Evolutionary conservation across 2,888 invertebrate species (phyloP).

Genomic region (Agriopis marginaria): DNA sequence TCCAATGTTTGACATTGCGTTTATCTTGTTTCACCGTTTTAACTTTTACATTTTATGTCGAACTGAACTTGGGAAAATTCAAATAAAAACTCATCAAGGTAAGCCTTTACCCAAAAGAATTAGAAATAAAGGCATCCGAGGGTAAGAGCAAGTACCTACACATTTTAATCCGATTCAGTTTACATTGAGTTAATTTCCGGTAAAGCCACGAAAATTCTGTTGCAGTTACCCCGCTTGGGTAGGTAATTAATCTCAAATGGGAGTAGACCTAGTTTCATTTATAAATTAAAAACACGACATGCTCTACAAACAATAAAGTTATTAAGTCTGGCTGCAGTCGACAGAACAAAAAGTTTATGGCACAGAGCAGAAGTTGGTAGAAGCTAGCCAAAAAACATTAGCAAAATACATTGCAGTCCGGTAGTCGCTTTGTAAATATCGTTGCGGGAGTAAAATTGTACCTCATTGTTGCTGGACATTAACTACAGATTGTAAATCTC

Average conservation of each 20-base stretch:
- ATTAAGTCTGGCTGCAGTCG: conserved; percentile 69
- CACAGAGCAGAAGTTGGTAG: conserved; percentile 61
- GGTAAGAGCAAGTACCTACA: conserved; percentile 23
- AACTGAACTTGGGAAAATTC: conserved; percentile 23
- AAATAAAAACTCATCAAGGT: conserved; percentile 37
- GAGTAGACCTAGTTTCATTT: conserved; percentile 53
- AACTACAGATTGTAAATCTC: conserved; percentile 80
- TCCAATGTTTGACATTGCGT: conserved; percentile 11
- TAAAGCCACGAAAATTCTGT: conserved; percentile 27
- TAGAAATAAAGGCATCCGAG: conserved; percentile 30
- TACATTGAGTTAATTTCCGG: conserved; percentile 51
- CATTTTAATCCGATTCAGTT: conserved; percentile 63
- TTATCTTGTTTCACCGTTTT: conserved; percentile 23
- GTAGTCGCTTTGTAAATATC: conserved; percentile 74
- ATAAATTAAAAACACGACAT: conserved; percentile 69
- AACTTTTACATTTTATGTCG: conserved; percentile 41
- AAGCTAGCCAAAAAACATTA: conserved; percentile 74
- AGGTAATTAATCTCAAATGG: conserved; percentile 47
- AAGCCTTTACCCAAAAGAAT: conserved; percentile 29
- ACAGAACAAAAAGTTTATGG: conserved; percentile 66
- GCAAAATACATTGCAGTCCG: conserved; percentile 64
- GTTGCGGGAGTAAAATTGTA: conserved; percentile 77
- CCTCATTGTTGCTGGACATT: conserved; percentile 79
- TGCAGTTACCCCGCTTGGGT: conserved; percentile 29
- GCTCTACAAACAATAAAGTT: conserved; percentile 74